Conservation (phyloP, 2,888 invertebrate genomes). For the Flabesymbios commensalis region DNA sequence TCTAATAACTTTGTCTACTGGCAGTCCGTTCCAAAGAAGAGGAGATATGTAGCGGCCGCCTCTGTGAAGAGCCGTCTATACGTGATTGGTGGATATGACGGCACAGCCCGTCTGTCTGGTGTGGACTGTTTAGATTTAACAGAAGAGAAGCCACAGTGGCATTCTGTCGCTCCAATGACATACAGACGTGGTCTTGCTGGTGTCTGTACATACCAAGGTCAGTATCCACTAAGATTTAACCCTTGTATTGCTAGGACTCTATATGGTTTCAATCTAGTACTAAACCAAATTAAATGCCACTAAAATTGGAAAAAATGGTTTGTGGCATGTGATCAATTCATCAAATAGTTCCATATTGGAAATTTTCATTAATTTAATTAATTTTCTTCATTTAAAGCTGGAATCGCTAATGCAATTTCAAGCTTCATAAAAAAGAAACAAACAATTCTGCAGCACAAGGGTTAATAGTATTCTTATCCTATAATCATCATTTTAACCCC, state of each 20-base stretch:
- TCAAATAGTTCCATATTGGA: no score
- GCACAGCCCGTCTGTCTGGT: constrained; percentile 51
- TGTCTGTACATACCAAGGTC: constrained; percentile 57
- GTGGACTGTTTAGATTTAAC: constrained; percentile 57
- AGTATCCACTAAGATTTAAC: background rate
- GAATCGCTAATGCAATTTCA: no score
- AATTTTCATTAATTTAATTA: no score
- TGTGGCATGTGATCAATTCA: no score
- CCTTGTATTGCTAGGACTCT: background rate
- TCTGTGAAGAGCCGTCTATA: constrained; percentile 53
- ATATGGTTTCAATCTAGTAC: background rate
- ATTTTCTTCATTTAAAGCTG: no score
- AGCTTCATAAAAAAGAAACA: no score
- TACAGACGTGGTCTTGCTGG: constrained; percentile 56
- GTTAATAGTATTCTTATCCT: no score
- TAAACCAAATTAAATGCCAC: no score
- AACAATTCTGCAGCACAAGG: no score
- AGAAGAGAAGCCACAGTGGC: constrained; percentile 49
- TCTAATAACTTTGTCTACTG: no score
- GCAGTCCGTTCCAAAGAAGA: constrained; percentile 47
- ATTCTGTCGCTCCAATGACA: constrained; percentile 52
- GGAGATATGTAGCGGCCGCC: constrained; percentile 57
- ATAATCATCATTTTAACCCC: no score
- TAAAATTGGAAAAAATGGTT: no score
- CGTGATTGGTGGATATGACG: constrained; percentile 59